Evolutionary conservation across 2,113 vertebrate genomes (phyloP).

Genomic region (Ciconia stormi): DNA sequence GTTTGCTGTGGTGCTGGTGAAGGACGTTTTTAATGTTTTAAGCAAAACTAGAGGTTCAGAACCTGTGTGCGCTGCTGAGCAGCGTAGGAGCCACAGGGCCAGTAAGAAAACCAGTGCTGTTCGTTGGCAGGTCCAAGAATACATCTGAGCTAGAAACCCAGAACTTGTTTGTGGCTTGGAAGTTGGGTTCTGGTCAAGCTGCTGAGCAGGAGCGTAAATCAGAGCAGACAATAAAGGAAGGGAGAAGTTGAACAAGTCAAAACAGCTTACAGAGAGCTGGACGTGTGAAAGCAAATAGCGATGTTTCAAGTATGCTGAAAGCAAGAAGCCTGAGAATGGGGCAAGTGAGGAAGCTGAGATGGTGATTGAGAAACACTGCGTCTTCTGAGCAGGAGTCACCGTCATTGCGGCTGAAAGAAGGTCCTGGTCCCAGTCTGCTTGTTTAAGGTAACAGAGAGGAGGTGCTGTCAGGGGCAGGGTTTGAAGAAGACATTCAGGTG

Average conservation of each 20-base stretch:
- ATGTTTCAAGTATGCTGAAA: constrained; percentile 5
- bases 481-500: not conserved
- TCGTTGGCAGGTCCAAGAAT: not conserved
- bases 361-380: not conserved
- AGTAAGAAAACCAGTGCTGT: not conserved
- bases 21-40: not conserved
- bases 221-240: not conserved
- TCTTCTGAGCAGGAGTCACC: not conserved
- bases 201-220: not conserved
- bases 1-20: not conserved
- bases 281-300: not conserved
- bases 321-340: constrained; percentile 1
- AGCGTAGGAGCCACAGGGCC: not conserved
- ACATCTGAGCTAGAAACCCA: not conserved
- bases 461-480: not conserved
- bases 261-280: not conserved
- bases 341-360: not conserved
- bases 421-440: not conserved
- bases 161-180: not conserved
- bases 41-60: not conserved
- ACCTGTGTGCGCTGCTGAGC: not conserved
- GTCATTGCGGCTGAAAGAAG: not conserved
- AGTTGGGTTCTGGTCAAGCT: not conserved
- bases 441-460: not conserved
- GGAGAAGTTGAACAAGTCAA: not conserved